Conservation (phyloP, 2,888 invertebrate genomes). For the Philonicus albiceps region DNA sequence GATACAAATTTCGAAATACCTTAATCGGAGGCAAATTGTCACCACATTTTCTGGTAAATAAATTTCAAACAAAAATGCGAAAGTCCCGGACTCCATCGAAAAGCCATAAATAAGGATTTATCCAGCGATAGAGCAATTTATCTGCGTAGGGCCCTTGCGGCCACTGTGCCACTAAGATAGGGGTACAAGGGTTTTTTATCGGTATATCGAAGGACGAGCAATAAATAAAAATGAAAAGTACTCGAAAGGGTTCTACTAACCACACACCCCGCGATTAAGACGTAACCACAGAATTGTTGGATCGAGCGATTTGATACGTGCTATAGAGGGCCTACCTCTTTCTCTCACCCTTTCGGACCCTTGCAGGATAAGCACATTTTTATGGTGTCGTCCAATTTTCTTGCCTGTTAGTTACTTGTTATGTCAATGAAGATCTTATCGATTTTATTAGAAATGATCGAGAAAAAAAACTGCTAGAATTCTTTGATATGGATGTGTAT, state of each 20-base stretch:
- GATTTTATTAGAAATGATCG: not conserved
- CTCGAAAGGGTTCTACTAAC: not conserved
- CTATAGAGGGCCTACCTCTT: slow-evolving; percentile 5
- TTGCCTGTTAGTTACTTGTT: not conserved
- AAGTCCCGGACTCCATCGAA: slow-evolving; percentile 21
- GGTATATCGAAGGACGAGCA: not conserved
- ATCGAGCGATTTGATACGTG: slow-evolving; percentile 10
- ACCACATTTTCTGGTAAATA: slow-evolving; percentile 42
- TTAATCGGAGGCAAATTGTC: slow-evolving; percentile 28
- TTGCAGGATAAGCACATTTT: not conserved
- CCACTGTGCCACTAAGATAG: not conserved
- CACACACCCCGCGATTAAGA: slow-evolving; percentile 1
- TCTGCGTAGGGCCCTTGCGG: not conserved
- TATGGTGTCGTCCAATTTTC: slow-evolving; percentile 5
- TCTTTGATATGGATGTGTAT: not conserved
- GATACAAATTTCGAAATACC: slow-evolving; percentile 19
- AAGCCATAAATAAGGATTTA: slow-evolving; percentile 36
- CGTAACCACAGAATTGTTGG: slow-evolving; percentile 4
- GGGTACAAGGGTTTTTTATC: slow-evolving; percentile 1
- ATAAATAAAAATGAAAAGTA: not conserved
- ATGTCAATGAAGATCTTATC: not conserved
- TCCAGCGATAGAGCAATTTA: slow-evolving; percentile 5
- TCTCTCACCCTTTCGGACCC: not conserved
- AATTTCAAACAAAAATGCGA: slow-evolving; percentile 36
- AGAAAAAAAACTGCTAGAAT: not conserved